Conservation (phyloP, 2,797 vertebrate genomes). For the Urosaurus nigricauda region DNA sequence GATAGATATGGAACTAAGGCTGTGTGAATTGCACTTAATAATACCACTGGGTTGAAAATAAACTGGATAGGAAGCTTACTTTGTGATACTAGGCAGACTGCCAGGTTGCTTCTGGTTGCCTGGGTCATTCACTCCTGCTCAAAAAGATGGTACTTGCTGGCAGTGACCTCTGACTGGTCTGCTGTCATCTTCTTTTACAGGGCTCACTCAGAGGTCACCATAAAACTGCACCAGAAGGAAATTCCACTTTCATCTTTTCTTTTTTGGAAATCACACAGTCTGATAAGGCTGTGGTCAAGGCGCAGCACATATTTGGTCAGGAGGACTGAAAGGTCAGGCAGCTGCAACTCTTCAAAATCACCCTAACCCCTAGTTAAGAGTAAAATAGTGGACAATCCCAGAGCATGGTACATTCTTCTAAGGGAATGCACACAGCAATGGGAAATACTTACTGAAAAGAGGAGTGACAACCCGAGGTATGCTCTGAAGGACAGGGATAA, state of each 20-base stretch:
- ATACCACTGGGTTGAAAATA: slow-evolving; percentile 92
- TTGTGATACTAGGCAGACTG: slow-evolving; percentile 92
- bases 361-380: neutral
- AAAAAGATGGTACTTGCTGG: slow-evolving; percentile 74
- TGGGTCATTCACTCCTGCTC: slow-evolving; percentile 85
- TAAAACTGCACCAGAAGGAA: slow-evolving; percentile 81
- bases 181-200: slow-evolving; percentile 78
- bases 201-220: slow-evolving; percentile 78
- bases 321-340: neutral
- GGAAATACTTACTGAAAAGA: neutral
- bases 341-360: slow-evolving; percentile 7
- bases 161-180: slow-evolving; percentile 65
- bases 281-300: neutral
- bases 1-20: slow-evolving; percentile 69
- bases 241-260: slow-evolving; percentile 64
- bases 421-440: neutral
- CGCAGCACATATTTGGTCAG: slow-evolving; percentile 4
- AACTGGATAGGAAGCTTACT: slow-evolving; percentile 90
- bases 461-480: neutral
- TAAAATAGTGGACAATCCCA: neutral
- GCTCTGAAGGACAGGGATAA: neutral
- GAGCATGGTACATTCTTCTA: neutral
- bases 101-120: slow-evolving; percentile 79
- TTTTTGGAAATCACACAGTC: slow-evolving; percentile 50
- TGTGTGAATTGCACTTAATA: slow-evolving; percentile 83